A percentile compares a stretch with the other conserved stretches of the same genome.
phyloP scores from a whole-genome alignment of 2,797 vertebrate species.

The Enoplosus armatus region DNA sequence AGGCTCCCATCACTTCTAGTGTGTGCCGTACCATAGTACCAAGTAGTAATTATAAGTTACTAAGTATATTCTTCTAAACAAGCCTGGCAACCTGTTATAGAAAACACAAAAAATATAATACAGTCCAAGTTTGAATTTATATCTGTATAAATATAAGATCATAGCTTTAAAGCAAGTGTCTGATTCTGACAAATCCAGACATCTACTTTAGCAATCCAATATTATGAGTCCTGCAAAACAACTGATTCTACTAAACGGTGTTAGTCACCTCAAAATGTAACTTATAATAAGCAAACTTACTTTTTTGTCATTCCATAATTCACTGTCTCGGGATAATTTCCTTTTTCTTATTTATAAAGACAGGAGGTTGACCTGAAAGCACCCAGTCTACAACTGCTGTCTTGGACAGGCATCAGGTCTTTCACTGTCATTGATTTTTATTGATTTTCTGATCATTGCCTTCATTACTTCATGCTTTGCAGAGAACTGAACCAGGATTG shows the following conservation, averaged over 20 bases:
- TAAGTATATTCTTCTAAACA: not conserved
- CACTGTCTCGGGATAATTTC: not conserved
- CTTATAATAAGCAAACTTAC: not conserved
- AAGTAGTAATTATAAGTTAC: no score
- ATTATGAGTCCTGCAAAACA: not conserved
- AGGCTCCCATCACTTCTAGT: not conserved
- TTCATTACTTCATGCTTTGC: conserved; percentile 50
- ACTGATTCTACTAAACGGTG: not conserved
- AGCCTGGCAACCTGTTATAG: no score
- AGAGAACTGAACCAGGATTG: not conserved
- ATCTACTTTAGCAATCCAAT: not conserved
- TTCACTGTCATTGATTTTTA: conserved; percentile 48
- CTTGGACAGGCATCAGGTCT: conserved; percentile 9
- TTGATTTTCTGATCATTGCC: conserved; percentile 59
- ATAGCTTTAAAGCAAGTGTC: not conserved
- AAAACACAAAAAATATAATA: not conserved
- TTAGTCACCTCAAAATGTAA: not conserved
- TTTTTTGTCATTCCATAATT: not conserved
- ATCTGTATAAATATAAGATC: not conserved
- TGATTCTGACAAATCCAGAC: not conserved
- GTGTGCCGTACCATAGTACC: not conserved
- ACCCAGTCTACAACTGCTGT: not conserved
- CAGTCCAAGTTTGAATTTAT: not conserved
- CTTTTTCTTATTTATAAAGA: not conserved
- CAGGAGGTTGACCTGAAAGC: conserved; percentile 20